Base-by-base conservation (phyloP, 2,797 vertebrate species). In the Gallirallus australis region DNA sequence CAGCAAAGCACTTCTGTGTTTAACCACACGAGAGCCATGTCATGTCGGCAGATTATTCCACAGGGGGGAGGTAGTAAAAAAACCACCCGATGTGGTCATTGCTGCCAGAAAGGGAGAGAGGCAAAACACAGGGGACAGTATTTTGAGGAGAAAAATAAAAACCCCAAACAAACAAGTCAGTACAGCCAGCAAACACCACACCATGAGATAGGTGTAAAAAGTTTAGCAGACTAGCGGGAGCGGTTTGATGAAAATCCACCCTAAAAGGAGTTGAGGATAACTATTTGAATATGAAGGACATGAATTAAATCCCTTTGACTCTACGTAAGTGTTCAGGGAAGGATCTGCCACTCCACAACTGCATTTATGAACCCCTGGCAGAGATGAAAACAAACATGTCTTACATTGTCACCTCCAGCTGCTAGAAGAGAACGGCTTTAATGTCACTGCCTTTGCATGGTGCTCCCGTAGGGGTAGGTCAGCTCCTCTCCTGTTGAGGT, bases 1-100 rank as follows among this genome's bases (percentile, higher is more conserved):
- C 7, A 42, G 82, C 85, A 63, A 69, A 83, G 92, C 94, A 76
- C 61, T 95, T 91, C 7, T 18, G 72, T 8, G 3, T 42, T 87
- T 80, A 86, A 78, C 82, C 85, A 53, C 52, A 82, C 66, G 81
- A 92, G 87, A 88, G 87, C 85, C 31, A 17, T 63, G 52, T 61
- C 76, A 76, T 91, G 91, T 71, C 9, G 16, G 60, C 66, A 61
- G 79, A 91, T 71, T 89, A 86, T 73, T 68, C 63, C 81, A 61
- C 0, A 37, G n/a, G 24, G 9, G 28, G 15, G 12, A 3, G 54
- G 54, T 37, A 56, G 50, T 27, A 16, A 6, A 42, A 47, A 45
- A 45, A 45, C 18, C 42, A 45, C 42, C 42, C 42, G 4, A 7
- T 30, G 40, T 64, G 82, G 79, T 52, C 27, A 31, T 83, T 88